Evolutionary conservation across 2,888 invertebrate species (phyloP), one percentile per base, ranked within the genome.

Genomic region (Lucinisca nassula): DNA sequence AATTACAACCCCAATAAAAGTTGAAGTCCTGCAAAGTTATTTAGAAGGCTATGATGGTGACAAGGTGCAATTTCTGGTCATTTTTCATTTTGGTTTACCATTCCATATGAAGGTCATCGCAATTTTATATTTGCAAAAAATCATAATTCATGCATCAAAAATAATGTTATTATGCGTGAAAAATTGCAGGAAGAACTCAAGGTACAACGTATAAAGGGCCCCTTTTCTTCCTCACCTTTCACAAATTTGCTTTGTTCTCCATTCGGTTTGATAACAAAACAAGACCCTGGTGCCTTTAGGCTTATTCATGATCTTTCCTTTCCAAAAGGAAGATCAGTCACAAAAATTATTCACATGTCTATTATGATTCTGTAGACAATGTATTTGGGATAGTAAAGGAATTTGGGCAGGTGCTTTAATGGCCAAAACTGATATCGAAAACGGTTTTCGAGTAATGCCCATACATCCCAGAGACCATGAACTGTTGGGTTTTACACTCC

Each of bases 361-460:
- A 72, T 17, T 87, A 87, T 67, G 83, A 83, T 37, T 74, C 74
- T 17, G 77, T 87, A 45, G 87, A 87, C 17, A 45, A 32, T 0
- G 78, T 78, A 0, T 24, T 61, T 32, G 70, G 51, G 14, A 32
- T 87, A 10, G 45, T 84, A 14, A 49, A 67, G 40, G 17, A 35
- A 37, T 79, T 80, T 76, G 87, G 87, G 0, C 8, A 17, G 17
- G 21, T 1, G 37, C 72, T 32, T 37, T 82, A 21, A 82, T 84
- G 79, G 87, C 84, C 24, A 88, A 88, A 49, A 49, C 82, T 0
- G 87, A 87, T 51, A 78, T 87, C 10, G 84, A 87, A 72, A 72
- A 81, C 70, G 87, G 82, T 0, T 88, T 81, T 35, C 61, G 83
- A 17, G 74, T 83, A 2, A 70, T 88, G 35, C 83, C 83, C 2